phyloP scores from a whole-genome alignment of 2,797 vertebrate species.

The Catharus ustulatus region DNA sequence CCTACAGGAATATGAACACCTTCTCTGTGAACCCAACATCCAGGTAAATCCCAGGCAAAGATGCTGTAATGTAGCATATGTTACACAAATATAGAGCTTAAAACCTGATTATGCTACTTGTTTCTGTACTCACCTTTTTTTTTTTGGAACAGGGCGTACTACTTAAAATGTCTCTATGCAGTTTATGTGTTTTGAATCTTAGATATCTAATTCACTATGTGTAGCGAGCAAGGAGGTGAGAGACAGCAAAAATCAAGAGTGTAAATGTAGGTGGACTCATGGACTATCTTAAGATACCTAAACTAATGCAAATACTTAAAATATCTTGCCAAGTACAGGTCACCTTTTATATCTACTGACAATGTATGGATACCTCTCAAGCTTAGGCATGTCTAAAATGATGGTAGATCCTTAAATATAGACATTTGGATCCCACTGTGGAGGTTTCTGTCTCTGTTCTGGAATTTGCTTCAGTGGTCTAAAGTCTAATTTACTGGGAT shows the following conservation, averaged over 20 bases:
- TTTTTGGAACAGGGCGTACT: not conserved
- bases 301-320: not conserved
- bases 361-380: not conserved
- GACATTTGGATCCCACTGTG: rapidly evolving
- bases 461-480: not conserved
- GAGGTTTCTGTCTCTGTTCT: not conserved
- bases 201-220: not conserved
- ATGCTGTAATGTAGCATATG: not conserved
- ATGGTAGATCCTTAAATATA: not conserved
- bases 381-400: not conserved
- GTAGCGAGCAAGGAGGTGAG: not conserved
- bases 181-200: not conserved
- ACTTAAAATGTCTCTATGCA: not conserved
- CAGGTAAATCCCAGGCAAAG: not conserved
- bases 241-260: not conserved
- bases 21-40: not conserved
- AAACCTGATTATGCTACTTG: not conserved
- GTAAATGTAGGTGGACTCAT: not conserved
- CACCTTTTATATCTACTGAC: not conserved
- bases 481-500: not conserved
- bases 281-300: not conserved
- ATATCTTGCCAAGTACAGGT: not conserved
- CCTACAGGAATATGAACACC: not conserved
- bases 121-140: not conserved
- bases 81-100: not conserved